These are phyloP conservation scores for Drosophila differens DNA, from an alignment of 2,888 invertebrate genomes.

Conservation along the genomic window DNA sequence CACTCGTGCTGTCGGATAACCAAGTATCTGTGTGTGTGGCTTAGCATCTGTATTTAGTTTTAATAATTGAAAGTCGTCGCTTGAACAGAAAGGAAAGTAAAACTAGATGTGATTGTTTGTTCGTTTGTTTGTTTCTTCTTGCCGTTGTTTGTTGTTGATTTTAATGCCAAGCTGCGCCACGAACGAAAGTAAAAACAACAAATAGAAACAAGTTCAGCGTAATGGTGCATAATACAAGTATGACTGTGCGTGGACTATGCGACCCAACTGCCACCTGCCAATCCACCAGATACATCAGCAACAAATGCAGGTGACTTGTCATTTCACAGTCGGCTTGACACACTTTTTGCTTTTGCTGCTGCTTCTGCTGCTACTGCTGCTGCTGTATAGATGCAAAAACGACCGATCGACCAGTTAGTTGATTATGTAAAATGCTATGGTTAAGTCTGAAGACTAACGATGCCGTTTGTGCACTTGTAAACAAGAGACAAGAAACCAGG, in stretches of 20 bases:
- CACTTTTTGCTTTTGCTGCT: conserved; percentile 49
- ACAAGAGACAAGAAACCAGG: conserved; percentile 36
- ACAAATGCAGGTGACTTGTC: conserved; percentile 42
- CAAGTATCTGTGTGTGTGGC: conserved; percentile 6
- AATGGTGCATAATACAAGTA: conserved; percentile 61
- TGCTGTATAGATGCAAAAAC: conserved; percentile 25
- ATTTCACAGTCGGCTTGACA: conserved; percentile 67
- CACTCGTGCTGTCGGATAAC: neutral
- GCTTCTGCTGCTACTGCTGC: neutral
- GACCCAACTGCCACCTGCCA: conserved; percentile 29
- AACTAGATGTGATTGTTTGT: conserved; percentile 69
- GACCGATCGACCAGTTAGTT: conserved; percentile 22
- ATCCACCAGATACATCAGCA: conserved; percentile 42
- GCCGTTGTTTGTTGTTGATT: conserved; percentile 45
- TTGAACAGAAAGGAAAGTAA: conserved; percentile 74
- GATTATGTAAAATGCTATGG: conserved; percentile 73
- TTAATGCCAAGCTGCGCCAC: conserved; percentile 42
- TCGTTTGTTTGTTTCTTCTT: conserved; percentile 48
- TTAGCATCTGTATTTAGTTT: conserved; percentile 45
- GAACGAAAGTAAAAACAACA: conserved; percentile 78
- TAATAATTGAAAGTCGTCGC: conserved; percentile 74
- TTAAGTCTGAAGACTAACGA: conserved; percentile 51
- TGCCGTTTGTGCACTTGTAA: conserved; percentile 41
- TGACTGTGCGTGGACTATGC: conserved; percentile 24
- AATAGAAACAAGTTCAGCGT: conserved; percentile 63